Evolutionary conservation across 2,113 vertebrate genomes (phyloP), one percentile per base, ranked within the genome.

Genomic region (Amblyopsis rosae): DNA sequence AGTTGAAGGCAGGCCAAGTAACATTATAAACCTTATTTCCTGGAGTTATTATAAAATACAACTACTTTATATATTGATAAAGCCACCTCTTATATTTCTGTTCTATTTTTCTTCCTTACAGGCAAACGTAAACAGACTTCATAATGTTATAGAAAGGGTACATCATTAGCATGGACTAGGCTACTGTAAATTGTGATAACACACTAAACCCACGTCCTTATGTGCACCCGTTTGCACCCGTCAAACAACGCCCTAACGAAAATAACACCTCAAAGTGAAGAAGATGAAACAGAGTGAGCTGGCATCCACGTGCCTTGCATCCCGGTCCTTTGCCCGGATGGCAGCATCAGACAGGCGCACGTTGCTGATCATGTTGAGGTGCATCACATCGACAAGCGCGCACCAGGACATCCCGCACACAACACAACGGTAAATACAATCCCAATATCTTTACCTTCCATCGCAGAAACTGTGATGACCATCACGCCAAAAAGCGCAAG

Each of bases 391-490:
- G 62, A 47, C 16, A 67, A 51, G 35, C 12, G 67, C 54, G 74
- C 70, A 64, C 59, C 62, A 9, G 3, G 61, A 72, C 59, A 50
- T 32, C 47, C 73, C 65, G 49, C 9, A 53, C 26, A 67, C 26
- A 51, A 35, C 12, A 15, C 53, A 59, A 72, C 35, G 70, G 68
- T 16, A 79, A 65, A 45, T 6, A 7, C 11, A 58, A 67, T 72
- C 73, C 72, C 54, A 71, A 47, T 35, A 32, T 81, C 3, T 83
- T 93, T 93, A 94, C 93, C 93, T 93, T 94, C 93, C 89, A 93
- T 91, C 48, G 90, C 91, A 70, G 90, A 91, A 51, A 89, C 91
- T 46, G 91, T 76, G 82, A 85, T 71, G 83, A 87, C 62, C 84
- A 94, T 82, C 73, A 69, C 86, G 86, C 88, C 88, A 49, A 93